phyloP scores from a whole-genome alignment of 2,888 invertebrate species.

The Amaurobius ferox region DNA sequence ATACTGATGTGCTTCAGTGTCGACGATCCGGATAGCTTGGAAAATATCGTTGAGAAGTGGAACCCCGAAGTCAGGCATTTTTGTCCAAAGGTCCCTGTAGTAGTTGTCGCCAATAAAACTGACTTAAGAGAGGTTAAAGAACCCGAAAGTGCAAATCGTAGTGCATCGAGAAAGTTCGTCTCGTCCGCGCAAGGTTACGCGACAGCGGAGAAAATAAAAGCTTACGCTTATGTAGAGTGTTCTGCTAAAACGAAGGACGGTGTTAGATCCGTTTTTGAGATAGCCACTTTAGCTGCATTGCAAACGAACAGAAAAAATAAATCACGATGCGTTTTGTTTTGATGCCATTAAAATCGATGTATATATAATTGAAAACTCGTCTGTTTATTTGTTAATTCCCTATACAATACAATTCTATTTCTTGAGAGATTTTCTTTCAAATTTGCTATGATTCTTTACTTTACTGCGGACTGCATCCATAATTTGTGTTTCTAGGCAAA shows the following conservation, averaged over 20 bases:
- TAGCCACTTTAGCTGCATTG: slow-evolving; percentile 97
- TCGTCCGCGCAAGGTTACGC: slow-evolving; percentile 96
- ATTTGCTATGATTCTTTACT: too few relatives aligned
- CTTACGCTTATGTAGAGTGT: slow-evolving; percentile 98
- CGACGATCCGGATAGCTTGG: slow-evolving; percentile 80
- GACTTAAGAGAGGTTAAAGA: slow-evolving; percentile 94
- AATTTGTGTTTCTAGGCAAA: too few relatives aligned
- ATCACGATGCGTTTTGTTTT: too few relatives aligned
- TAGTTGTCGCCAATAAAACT: slow-evolving; percentile 80
- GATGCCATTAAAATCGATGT: too few relatives aligned
- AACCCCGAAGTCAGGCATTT: slow-evolving; percentile 81
- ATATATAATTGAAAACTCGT: too few relatives aligned
- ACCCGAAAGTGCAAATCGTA: slow-evolving; percentile 86
- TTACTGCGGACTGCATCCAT: too few relatives aligned
- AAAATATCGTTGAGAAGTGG: slow-evolving; percentile 81
- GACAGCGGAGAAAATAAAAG: slow-evolving; percentile 99
- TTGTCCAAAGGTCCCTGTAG: slow-evolving; percentile 81
- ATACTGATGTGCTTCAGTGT: slow-evolving; percentile 81
- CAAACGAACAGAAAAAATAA: slow-evolving; percentile 92
- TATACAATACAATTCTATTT: too few relatives aligned
- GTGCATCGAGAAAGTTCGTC: slow-evolving; percentile 86
- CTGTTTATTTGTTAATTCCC: too few relatives aligned
- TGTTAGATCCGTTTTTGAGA: slow-evolving; percentile 98
- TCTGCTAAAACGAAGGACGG: slow-evolving; percentile 99
- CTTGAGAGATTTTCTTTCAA: too few relatives aligned